Percentiles rank a stretch among this genome's conserved stretches.
Evolutionary conservation across 2,113 vertebrate species (phyloP).

Genomic region (Malurus alboscapulatus): DNA sequence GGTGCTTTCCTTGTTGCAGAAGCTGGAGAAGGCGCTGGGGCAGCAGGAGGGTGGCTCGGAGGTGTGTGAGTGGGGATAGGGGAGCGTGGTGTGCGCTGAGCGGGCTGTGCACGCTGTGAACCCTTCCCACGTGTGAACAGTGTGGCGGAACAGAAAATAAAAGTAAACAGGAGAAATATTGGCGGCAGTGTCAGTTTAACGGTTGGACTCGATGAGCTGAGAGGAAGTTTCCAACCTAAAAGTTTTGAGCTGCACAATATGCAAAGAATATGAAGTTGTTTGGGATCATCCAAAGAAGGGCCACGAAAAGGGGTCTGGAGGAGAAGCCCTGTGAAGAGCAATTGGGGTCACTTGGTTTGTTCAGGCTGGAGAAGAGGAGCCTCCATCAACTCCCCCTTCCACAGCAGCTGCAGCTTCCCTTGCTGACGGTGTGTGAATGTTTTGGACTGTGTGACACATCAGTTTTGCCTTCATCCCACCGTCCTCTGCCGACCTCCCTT

Average conservation of each 20-base stretch:
- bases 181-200: background rate
- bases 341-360: background rate
- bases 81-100: background rate
- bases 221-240: background rate
- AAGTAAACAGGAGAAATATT: background rate
- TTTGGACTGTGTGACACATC: accelerated
- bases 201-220: background rate
- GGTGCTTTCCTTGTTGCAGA: accelerated
- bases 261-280: background rate
- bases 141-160: background rate
- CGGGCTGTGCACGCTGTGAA: accelerated
- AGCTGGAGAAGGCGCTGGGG: background rate
- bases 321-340: background rate
- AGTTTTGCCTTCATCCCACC: background rate
- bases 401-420: background rate
- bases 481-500: background rate
- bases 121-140: accelerated
- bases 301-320: background rate
- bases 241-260: background rate
- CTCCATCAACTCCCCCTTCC: accelerated
- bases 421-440: accelerated
- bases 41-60: background rate
- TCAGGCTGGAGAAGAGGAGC: background rate
- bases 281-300: background rate
- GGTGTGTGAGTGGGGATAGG: accelerated